Conservation (phyloP, 1,140 invertebrate genomes). For the Drosophila punjabiensis region DNA sequence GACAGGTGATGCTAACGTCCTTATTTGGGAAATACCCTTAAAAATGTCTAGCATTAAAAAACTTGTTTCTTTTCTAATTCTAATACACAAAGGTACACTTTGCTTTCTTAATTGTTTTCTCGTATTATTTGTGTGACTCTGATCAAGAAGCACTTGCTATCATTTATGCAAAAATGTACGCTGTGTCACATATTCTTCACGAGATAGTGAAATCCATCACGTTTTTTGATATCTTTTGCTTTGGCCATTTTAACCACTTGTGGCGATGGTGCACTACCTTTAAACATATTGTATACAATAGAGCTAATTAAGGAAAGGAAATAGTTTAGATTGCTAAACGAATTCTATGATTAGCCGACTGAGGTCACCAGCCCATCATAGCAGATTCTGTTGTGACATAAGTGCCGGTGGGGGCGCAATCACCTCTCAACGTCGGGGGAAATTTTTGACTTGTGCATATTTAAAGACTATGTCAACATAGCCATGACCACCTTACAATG, state of each 20-base stretch:
- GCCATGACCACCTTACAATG: conserved; percentile 67
- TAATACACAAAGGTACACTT: too few relatives aligned
- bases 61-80: too few relatives aligned
- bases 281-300: neutral
- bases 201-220: conserved; percentile 15
- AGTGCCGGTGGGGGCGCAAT: conserved; percentile 28
- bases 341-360: conserved; percentile 63
- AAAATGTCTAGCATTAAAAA: too few relatives aligned
- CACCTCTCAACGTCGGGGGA: conserved; percentile 40
- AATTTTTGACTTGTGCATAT: conserved; percentile 53
- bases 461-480: conserved; percentile 73
- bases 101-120: neutral
- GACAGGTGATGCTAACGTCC: too few relatives aligned
- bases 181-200: conserved; percentile 53
- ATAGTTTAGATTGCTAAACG: conserved; percentile 41
- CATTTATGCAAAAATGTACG: conserved; percentile 16
- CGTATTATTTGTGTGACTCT: neutral
- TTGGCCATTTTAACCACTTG: neutral
- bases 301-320: conserved; percentile 17
- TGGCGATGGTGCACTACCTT: neutral
- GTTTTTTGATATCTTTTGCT: conserved; percentile 1
- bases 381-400: conserved; percentile 58
- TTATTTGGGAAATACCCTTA: too few relatives aligned
- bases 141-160: conserved; percentile 9
- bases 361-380: conserved; percentile 46